Evolutionary conservation across 2,797 vertebrate genomes (phyloP).

Genomic region (Neosalanx taihuensis): DNA sequence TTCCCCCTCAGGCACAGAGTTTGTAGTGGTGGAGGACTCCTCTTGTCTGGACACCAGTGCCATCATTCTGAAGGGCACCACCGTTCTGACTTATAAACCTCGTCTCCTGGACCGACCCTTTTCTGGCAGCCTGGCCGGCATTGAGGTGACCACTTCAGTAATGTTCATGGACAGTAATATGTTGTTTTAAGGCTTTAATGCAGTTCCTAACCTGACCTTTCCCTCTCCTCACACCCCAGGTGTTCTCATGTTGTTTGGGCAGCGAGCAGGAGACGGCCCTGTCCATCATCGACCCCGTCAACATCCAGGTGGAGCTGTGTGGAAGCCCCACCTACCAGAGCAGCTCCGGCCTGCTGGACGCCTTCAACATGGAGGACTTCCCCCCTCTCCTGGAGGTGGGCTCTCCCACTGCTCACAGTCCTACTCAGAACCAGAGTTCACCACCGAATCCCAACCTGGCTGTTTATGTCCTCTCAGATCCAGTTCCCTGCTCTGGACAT

Average conservation of each 20-base stretch:
- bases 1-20: slow-evolving; percentile 84
- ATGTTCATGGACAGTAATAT: neutral
- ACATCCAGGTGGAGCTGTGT: slow-evolving; percentile 91
- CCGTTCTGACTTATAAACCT: slow-evolving; percentile 96
- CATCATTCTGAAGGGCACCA: slow-evolving; percentile 94
- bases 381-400: slow-evolving; percentile 91
- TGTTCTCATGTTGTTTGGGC: slow-evolving; percentile 93
- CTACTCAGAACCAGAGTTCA: neutral
- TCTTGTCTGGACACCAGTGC: slow-evolving; percentile 89
- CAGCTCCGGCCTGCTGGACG: slow-evolving; percentile 91
- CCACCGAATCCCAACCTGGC: neutral
- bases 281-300: slow-evolving; percentile 95
- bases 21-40: slow-evolving; percentile 94
- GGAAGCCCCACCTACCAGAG: slow-evolving; percentile 91
- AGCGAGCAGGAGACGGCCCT: slow-evolving; percentile 93
- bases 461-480: slow-evolving; percentile 73
- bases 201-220: neutral
- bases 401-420: neutral
- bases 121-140: slow-evolving; percentile 90
- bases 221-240: slow-evolving; percentile 63
- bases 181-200: neutral
- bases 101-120: slow-evolving; percentile 89
- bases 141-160: slow-evolving; percentile 79
- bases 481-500: slow-evolving; percentile 93
- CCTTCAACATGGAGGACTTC: slow-evolving; percentile 95